Evolutionary conservation across 2,888 invertebrate genomes (phyloP), one percentile per base, ranked within the genome.

Genomic region (Caradrina clavipalpis): DNA sequence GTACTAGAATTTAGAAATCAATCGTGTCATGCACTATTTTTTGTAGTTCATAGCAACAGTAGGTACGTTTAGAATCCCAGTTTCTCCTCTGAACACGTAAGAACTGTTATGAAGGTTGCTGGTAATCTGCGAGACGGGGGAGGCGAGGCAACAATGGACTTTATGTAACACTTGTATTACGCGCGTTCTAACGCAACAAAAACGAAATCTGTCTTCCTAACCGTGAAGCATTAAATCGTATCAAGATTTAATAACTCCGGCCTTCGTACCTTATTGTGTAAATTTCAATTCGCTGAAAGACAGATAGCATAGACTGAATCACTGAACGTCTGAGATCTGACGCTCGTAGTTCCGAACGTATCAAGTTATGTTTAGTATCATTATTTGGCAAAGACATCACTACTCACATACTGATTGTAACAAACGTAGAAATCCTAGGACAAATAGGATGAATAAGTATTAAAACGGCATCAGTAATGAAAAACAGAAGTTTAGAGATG

Each of bases 161-260:
- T 93, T 93, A 93, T 90, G 87, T 92, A 93, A 93, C 87, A 80
- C 77, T 82, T 78, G 82, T 84, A 87, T 89, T 91, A 88, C 86
- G 87, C 84, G 82, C 80, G 57, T 82, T 77, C 59, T 81, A 85
- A 82, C 85, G 82, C 84, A 89, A 87, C 87, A 87, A 91, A 92
- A 92, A 88, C 81, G 87, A 90, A 90, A 90, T 90, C 88, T 86
- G 83, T 86, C 86, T 88, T 87, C 83, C 84, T 82, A 88, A 90
- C 87, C 87, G 88, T 87, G 90, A 90, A 90, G 88, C 88, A 85
- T 89, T 89, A 84, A 88, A 86, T 86, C 85, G 83, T 87, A 88
- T 87, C 80, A 86, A 86, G 87, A 87, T 87, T 86, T 89, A 87
- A 89, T 88, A 88, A 87, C 72, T 70, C 31, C 55, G 82, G 82